Percentiles rank a stretch among this genome's conserved stretches.
phyloP scores from a whole-genome alignment of 2,888 invertebrate genomes.

The Callosobruchus maculatus region DNA sequence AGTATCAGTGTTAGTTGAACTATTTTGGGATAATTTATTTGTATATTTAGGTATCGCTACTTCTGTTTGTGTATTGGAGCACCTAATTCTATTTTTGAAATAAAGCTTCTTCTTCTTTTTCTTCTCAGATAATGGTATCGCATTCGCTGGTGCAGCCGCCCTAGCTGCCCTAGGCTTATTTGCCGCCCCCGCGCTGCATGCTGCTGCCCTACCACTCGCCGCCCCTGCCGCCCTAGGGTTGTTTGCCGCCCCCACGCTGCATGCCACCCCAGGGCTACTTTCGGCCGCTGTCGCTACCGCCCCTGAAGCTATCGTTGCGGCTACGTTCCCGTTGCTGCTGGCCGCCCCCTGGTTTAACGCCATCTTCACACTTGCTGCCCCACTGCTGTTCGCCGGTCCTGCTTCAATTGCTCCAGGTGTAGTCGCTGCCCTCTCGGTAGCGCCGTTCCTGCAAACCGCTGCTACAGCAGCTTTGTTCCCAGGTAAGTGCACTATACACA shows the following conservation, averaged over 20 bases:
- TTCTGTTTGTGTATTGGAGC: too few relatives aligned
- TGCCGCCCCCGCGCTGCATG: neutral
- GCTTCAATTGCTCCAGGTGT: neutral
- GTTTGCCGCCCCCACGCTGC: too few relatives aligned
- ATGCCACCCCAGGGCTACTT: neutral
- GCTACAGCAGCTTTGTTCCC: neutral
- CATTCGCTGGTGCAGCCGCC: too few relatives aligned
- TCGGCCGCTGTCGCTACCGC: neutral
- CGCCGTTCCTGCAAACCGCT: neutral
- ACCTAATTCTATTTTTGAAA: too few relatives aligned
- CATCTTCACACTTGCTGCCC: neutral
- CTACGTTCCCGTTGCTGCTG: neutral
- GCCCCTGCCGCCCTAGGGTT: neutral
- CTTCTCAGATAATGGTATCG: too few relatives aligned
- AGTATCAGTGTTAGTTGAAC: too few relatives aligned
- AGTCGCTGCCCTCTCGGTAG: neutral
- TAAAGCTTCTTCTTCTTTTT: too few relatives aligned
- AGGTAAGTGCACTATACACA: neutral
- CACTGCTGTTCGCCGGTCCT: neutral
- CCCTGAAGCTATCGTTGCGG: neutral
- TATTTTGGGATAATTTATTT: too few relatives aligned
- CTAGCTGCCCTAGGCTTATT: too few relatives aligned
- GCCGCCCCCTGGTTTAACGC: neutral
- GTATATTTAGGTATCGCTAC: too few relatives aligned
- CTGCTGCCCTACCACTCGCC: neutral